A percentile compares a stretch with the other conserved stretches of the same genome.
phyloP scores from a whole-genome alignment of 2,113 vertebrate genomes.

The Phalacrocorax aristotelis region DNA sequence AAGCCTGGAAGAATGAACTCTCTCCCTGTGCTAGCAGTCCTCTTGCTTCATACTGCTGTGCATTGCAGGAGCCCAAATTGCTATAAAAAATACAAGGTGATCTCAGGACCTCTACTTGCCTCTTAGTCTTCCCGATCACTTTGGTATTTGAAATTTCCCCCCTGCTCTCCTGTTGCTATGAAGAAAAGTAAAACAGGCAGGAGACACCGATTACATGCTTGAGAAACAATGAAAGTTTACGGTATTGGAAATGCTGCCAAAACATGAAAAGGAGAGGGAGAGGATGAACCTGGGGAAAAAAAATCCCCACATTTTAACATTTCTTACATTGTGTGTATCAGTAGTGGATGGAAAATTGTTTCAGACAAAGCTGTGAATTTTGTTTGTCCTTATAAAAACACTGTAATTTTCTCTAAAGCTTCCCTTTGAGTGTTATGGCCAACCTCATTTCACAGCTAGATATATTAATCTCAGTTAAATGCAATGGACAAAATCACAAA shows the following conservation, averaged over 20 bases:
- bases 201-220: not conserved
- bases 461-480: conserved; percentile 32
- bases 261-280: not conserved
- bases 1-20: not conserved
- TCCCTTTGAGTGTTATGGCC: not conserved
- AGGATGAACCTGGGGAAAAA: not conserved
- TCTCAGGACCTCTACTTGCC: not conserved
- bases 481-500: conserved; percentile 11
- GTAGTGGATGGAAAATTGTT: conserved; percentile 23
- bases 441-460: conserved; percentile 19
- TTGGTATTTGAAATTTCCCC: not conserved
- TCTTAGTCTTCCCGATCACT: not conserved
- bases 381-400: conserved; percentile 13
- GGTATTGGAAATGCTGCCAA: conserved; percentile 18
- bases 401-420: not conserved
- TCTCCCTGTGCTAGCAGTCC: not conserved
- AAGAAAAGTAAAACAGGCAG: not conserved
- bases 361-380: conserved; percentile 33
- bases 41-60: not conserved
- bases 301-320: not conserved
- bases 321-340: not conserved
- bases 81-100: not conserved
- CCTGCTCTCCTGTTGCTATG: not conserved
- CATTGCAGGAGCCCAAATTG: not conserved
- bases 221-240: conserved; percentile 25